Evolutionary conservation across 1,140 invertebrate species (phyloP), one percentile per base, ranked within the genome.

Genomic region (Tyrophagus putrescentiae): DNA sequence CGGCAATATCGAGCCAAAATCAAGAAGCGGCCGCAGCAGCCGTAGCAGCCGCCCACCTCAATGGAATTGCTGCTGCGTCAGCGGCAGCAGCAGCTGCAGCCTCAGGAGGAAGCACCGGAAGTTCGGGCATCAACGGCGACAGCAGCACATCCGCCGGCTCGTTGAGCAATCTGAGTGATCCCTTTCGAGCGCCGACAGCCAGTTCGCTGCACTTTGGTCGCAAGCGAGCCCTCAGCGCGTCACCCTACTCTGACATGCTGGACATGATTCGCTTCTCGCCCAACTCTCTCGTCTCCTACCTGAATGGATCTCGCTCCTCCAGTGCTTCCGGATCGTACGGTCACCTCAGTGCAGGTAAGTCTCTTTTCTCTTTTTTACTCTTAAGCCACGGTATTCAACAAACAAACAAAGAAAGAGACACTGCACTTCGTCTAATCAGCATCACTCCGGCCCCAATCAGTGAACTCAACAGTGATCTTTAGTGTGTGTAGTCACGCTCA

Each of bases 201-300:
- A 18, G 4, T 32, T 23, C 44, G n/a, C 18, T 60, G 6, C 21
- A 62, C 11, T 16, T 16, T 6, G 52, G 83, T 68, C 80, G 90
- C 29, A 97, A 96, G 70, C 76, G 92, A 45, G 89, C 91, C 0
- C 76, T 94, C 0, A 94, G 90, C 45, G 88, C 87, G 70, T 95
- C 90, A 13, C 90, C 92, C 0, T 92, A 94, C 67, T 90, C 89
- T 0, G 90, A 95, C 70, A 87, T 86, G 11, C 80, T 94, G 68
- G 90, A 95, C 71, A 85, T 95, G 77, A 94, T 96, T 65, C 79
- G 91, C 62, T 89, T 91, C 66, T 95, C 90, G 13, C 92, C 91
- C 0, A 93, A 90, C 65, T 93, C 89, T 34, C 72, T 96, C 60
- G 84, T 85, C 23, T 87, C 87, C n/a, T 82, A 91, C 45, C 84